Evolutionary conservation across 37 sponge, comb jelly and placozoan genomes (phyloP).

Genomic region (Axinella damicornis): DNA sequence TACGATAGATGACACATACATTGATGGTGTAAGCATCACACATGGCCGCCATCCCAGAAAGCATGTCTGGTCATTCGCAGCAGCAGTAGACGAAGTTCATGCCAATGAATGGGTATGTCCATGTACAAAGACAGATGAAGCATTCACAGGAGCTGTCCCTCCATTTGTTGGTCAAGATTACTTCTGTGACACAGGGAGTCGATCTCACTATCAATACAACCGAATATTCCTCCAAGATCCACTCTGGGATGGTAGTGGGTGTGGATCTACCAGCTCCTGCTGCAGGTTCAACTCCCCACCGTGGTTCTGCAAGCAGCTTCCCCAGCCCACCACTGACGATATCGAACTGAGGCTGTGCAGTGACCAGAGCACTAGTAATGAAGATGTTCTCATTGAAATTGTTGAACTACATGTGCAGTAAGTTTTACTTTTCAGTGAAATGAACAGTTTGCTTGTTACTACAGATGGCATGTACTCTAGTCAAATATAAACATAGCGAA

Average conservation of each 20-base stretch:
- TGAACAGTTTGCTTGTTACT: too few species aligned
- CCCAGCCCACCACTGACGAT: conserved; percentile 1
- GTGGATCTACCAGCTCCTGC: conserved; percentile 28
- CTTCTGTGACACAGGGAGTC: conserved; percentile 52
- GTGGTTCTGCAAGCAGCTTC: conserved; percentile 33
- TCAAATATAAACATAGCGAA: too few species aligned
- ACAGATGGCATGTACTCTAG: too few species aligned
- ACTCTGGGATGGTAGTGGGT: conserved; percentile 42
- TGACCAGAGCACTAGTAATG: neutral
- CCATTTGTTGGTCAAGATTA: conserved; percentile 48
- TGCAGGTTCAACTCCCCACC: conserved; percentile 14
- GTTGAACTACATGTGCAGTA: conserved; percentile 26
- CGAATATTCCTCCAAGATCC: conserved; percentile 23
- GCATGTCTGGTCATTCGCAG: conserved; percentile 59
- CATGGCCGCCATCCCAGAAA: conserved; percentile 3
- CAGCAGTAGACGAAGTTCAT: conserved; percentile 29
- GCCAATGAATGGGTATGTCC: conserved; percentile 20
- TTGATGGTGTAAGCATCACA: conserved; percentile 35
- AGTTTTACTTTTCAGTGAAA: too few species aligned
- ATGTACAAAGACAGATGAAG: conserved; percentile 1
- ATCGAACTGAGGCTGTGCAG: conserved; percentile 24
- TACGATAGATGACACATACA: conserved; percentile 29
- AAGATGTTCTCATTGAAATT: conserved; percentile 13
- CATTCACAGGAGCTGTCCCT: conserved; percentile 1
- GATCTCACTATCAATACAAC: neutral